These are phyloP conservation scores for Meghimatium bilineatum DNA, from an alignment of 2,888 invertebrate genomes.

Conservation along the genomic window DNA sequence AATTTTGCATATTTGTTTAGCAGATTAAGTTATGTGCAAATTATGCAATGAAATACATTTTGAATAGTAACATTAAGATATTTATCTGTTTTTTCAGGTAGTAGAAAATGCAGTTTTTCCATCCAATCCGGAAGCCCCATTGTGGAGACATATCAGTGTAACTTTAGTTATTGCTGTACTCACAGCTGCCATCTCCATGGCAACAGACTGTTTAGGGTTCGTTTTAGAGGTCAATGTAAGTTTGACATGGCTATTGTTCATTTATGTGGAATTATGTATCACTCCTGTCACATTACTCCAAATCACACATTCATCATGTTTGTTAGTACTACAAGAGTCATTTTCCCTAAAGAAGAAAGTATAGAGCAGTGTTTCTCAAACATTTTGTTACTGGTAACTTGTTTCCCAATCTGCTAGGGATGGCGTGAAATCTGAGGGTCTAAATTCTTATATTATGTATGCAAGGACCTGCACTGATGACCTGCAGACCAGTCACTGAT, in stretches of 20 bases:
- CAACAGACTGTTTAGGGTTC: constrained; percentile 89
- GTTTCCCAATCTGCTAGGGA: too few species aligned
- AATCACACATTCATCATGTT: neutral
- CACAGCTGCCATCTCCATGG: constrained; percentile 86
- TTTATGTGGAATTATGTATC: neutral
- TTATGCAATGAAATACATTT: too few species aligned
- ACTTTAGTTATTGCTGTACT: constrained; percentile 84
- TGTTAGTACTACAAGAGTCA: too few species aligned
- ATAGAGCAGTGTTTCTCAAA: too few species aligned
- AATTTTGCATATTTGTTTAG: too few species aligned
- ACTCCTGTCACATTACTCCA: neutral
- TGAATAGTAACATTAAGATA: neutral
- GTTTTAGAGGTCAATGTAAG: constrained; percentile 89
- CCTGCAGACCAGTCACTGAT: too few species aligned
- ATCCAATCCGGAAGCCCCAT: constrained; percentile 73
- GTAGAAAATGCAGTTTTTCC: constrained; percentile 77
- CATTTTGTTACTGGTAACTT: too few species aligned
- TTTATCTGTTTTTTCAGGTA: constrained; percentile 66
- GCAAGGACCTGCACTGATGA: too few species aligned
- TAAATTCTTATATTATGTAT: too few species aligned
- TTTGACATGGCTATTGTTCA: constrained; percentile 50
- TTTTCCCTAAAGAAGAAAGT: too few species aligned
- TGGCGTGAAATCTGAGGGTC: too few species aligned
- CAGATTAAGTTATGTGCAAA: too few species aligned
- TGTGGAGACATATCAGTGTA: constrained; percentile 79